Evolutionary conservation across 1,140 invertebrate species (phyloP), one percentile per base, ranked within the genome.

Genomic region (Cydia amplana): DNA sequence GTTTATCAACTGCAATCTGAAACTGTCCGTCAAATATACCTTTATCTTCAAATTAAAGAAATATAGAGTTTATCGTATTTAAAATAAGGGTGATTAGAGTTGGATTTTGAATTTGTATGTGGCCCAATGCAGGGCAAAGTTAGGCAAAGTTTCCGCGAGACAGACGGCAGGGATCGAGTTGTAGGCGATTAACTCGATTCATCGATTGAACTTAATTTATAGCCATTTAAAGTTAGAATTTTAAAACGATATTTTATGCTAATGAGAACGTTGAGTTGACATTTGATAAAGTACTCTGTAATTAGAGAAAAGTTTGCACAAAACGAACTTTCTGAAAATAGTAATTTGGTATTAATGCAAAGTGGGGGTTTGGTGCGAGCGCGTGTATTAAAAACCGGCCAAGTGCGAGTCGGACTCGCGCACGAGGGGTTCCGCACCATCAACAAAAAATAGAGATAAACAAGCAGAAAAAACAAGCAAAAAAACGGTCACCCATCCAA

Each of bases 151-250:
- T 75, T 77, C 46, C 74, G 18, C 74, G 73, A 72, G 74, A 73
- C 63, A 67, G 75, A 40, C 65, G 65, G 28, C n/a, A 70, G 32
- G 32, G 65, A 40, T 70, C 65, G 25, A 60, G 55, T 36, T 36
- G 65, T 70, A n/a, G 75, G 16, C 74, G 77, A 77, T 76, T 78
- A 75, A 78, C 79, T 78, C 73, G 73, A 74, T 77, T 72, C 40
- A 77, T 70, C 65, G 65, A 70, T 70, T 36, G 6, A 70, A 70
- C 65, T 43, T 70, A 70, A 70, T 36, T 70, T 70, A 70, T 36
- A 70, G 65, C 28, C 28, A 70, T 70, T 67, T 36, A 18, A 70
- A 70, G 65, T 70, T 70, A 1, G 14, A 70, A 70, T 70, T 36
- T 67, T 32, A 67, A 67, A 67, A 32, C 64, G 28, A n/a, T 32